phyloP scores from a whole-genome alignment of 2,888 invertebrate species.

The Lasius platythorax region DNA sequence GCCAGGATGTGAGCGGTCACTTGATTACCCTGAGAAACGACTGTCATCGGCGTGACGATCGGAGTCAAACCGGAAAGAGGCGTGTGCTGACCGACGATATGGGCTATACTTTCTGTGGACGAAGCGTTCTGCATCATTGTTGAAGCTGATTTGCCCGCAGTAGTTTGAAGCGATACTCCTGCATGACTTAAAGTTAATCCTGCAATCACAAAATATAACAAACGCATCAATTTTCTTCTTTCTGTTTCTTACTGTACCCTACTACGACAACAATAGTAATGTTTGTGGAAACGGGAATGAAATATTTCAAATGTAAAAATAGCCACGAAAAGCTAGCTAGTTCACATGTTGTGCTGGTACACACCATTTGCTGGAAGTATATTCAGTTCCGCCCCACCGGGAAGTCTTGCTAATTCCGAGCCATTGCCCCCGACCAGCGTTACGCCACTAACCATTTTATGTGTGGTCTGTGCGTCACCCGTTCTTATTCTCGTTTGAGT shows the following conservation, averaged over 20 bases:
- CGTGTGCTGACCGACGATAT: constrained; percentile 85
- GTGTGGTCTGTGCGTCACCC: constrained; percentile 83
- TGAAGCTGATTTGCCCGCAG: constrained; percentile 78
- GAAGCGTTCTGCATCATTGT: constrained; percentile 82
- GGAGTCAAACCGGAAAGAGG: constrained; percentile 88
- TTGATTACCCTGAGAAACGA: constrained; percentile 89
- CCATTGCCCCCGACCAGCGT: constrained; percentile 83
- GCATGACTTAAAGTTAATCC: constrained; percentile 86
- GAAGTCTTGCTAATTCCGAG: constrained; percentile 84
- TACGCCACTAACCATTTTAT: constrained; percentile 85
- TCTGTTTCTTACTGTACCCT: not conserved
- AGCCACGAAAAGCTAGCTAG: not conserved
- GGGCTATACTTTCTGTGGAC: constrained; percentile 85
- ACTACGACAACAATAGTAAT: not conserved
- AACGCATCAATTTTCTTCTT: not conserved
- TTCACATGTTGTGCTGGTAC: constrained; percentile 70
- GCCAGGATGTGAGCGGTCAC: constrained; percentile 89
- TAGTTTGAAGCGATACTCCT: constrained; percentile 85
- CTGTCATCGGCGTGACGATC: constrained; percentile 87
- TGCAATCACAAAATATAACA: constrained; percentile 64
- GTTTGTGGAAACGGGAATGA: not conserved
- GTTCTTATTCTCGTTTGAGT: constrained; percentile 84
- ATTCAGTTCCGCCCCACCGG: constrained; percentile 85
- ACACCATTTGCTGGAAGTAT: constrained; percentile 85
- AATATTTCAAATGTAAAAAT: not conserved